Evolutionary conservation across 2,113 vertebrate species (phyloP).

Genomic region (Zosterops japonicus): DNA sequence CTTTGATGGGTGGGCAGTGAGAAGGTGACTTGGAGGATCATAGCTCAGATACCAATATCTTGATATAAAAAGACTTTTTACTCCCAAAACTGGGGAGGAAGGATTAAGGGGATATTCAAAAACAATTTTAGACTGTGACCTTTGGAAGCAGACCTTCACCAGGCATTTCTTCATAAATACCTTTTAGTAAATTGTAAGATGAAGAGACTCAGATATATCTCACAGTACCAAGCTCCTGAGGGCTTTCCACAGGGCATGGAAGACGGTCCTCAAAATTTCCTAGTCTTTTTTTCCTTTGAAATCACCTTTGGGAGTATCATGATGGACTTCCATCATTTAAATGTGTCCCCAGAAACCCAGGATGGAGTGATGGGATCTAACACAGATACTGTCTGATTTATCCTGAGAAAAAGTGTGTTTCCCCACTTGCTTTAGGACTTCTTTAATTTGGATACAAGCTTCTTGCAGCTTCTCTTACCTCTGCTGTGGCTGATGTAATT

Average conservation of each 20-base stretch:
- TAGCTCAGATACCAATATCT: neutral
- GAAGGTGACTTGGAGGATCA: neutral
- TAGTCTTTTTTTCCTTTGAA: neutral
- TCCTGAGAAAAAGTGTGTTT: neutral
- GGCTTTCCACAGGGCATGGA: neutral
- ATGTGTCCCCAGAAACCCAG: neutral
- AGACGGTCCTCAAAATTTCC: neutral
- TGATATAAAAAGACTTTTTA: neutral
- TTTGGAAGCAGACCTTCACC: neutral
- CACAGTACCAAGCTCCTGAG: neutral
- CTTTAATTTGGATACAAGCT: neutral
- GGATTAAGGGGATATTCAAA: neutral
- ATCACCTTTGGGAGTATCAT: neutral
- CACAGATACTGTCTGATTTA: neutral
- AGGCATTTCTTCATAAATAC: neutral
- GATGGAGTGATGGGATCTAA: neutral
- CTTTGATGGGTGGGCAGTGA: neutral
- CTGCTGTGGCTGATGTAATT: neutral
- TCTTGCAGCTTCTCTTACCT: neutral
- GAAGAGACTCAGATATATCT: neutral
- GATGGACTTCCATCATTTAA: neutral
- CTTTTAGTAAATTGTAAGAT: neutral
- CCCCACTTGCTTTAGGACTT: neutral
- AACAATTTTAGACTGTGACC: neutral
- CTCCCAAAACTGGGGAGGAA: neutral